Evolutionary conservation across 2,888 invertebrate species (phyloP).

Genomic region (Sesia apiformis): DNA sequence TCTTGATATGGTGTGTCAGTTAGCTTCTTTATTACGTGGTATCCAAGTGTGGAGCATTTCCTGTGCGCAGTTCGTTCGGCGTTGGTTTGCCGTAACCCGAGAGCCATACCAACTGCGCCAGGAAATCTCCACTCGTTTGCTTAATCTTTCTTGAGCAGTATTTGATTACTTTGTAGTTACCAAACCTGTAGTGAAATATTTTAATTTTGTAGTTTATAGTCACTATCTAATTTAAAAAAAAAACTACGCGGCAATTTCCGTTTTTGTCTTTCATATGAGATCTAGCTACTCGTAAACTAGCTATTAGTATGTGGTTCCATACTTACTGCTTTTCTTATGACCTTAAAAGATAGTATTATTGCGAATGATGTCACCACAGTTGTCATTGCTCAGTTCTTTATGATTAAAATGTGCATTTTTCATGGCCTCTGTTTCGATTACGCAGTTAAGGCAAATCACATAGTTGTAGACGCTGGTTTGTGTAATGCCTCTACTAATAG

Average conservation of each 20-base stretch:
- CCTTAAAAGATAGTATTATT: too few relatives aligned
- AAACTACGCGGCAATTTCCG: too few relatives aligned
- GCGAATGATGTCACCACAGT: too few relatives aligned
- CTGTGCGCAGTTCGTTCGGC: slow-evolving; percentile 26
- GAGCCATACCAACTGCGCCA: slow-evolving; percentile 24
- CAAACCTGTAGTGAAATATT: too few relatives aligned
- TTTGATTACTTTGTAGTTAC: too few relatives aligned
- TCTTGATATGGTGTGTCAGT: not conserved
- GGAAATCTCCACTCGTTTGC: slow-evolving; percentile 25
- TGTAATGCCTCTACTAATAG: slow-evolving; percentile 47
- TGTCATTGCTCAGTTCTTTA: too few relatives aligned
- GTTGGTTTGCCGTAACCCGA: slow-evolving; percentile 32
- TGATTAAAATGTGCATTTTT: not conserved
- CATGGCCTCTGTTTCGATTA: slow-evolving; percentile 33
- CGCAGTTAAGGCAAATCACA: slow-evolving; percentile 40
- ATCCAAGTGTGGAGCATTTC: slow-evolving; percentile 20
- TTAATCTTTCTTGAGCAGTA: slow-evolving; percentile 16
- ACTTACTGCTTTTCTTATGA: too few relatives aligned
- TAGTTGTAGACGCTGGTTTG: slow-evolving; percentile 35
- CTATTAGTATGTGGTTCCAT: too few relatives aligned
- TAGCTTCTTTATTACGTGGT: not conserved
- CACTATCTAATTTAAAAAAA: too few relatives aligned
- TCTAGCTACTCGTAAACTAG: too few relatives aligned
- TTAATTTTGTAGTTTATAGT: too few relatives aligned
- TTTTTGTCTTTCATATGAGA: too few relatives aligned